Percentiles rank a stretch among this genome's conserved stretches.
These are phyloP conservation scores for Agrypnus murinus DNA, from an alignment of 2,888 invertebrate genomes.

Conservation along the genomic window DNA sequence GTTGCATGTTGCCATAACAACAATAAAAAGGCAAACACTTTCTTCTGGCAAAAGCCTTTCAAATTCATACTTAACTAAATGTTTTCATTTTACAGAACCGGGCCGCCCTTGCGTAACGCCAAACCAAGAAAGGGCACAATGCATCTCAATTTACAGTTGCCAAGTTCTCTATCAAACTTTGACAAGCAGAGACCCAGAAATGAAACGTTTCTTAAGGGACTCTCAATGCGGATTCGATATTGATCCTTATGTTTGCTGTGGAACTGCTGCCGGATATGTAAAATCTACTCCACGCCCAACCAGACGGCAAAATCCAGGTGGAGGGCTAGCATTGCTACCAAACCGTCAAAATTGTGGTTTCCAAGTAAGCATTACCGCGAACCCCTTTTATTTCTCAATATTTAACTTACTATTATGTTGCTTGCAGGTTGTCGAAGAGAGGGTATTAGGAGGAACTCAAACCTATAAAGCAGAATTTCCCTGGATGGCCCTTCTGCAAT, in stretches of 20 bases:
- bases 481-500: conserved; percentile 71
- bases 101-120: conserved; percentile 54
- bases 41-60: no score
- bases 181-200: conserved; percentile 61
- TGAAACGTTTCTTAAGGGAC: conserved; percentile 69
- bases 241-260: conserved; percentile 75
- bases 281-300: not conserved
- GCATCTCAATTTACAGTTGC: conserved; percentile 74
- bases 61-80: no score
- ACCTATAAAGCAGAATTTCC: conserved; percentile 72
- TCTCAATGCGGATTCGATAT: conserved; percentile 75
- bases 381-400: not conserved
- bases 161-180: conserved; percentile 68
- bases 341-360: conserved; percentile 61
- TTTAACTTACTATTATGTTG: no score
- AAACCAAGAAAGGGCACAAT: conserved; percentile 67
- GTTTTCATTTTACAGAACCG: conserved; percentile 9
- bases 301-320: conserved; percentile 13
- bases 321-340: conserved; percentile 54
- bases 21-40: no score
- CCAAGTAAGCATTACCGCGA: conserved; percentile 60
- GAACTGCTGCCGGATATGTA: conserved; percentile 46
- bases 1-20: no score
- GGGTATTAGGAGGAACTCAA: conserved; percentile 67
- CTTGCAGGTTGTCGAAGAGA: conserved; percentile 53